Evolutionary conservation across 2,113 vertebrate genomes (phyloP), one percentile per base, ranked within the genome.

Genomic region (Bos javanicus): DNA sequence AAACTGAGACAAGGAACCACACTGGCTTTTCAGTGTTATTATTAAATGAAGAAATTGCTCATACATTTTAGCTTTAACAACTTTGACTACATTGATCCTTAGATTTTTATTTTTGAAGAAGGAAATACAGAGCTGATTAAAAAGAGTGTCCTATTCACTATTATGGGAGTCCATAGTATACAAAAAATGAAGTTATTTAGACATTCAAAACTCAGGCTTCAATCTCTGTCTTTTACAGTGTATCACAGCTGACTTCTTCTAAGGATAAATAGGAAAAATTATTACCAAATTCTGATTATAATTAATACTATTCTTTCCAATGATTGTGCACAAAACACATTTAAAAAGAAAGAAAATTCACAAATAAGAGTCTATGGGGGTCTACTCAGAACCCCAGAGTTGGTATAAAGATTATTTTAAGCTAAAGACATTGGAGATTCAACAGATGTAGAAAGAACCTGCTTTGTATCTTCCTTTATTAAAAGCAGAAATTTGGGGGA

Each of bases 341-440:
- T 48, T 62, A 81, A 30, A 52, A 74, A 90, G 64, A 62, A 46
- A 86, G 33, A 28, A 60, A n/a, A 48, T 82, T 87, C 28, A 60
- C 15, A 39, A 39, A 60, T 48, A 76, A 85, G 50, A 64, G 23
- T 95, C 86, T 60, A 6, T 81, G 14, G 52, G 23, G 14, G 60
- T 46, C 54, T 21, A 62, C 25, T 74, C 19, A 26, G 33, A 95
- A 39, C 33, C 36, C 54, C 52, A 82, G 54, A 50, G 23, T 43
- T 87, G 21, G 48, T 74, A 93, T 56, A 82, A 91, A 87, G 14
- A 81, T 82, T 71, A 93, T 62, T 82, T 95, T 93, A 97, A 93
- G 5, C 43, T 67, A 46, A 71, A 76, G 81, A 91, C 7, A 25
- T 74, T 91, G 85, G 76, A 91, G 36, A 93, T 71, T 95, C 46